Evolutionary conservation across 2,113 vertebrate genomes (phyloP).

Genomic region (Dromas ardeola): DNA sequence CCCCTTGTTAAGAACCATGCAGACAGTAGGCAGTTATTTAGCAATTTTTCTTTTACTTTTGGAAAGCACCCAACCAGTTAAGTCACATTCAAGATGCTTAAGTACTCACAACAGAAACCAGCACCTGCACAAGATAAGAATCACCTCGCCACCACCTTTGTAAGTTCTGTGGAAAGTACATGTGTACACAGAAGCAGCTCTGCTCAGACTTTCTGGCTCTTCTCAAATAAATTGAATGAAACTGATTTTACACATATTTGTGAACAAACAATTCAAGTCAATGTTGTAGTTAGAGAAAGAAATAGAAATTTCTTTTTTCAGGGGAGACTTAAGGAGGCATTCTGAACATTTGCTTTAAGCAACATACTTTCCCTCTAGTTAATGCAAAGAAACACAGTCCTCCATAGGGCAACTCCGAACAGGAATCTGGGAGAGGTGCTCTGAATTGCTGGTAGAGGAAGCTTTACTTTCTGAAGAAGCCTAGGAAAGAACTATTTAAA

Average conservation of each 20-base stretch:
- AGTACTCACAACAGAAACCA: neutral
- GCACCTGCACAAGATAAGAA: neutral
- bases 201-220: neutral
- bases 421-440: neutral
- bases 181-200: neutral
- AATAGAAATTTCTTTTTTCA: neutral
- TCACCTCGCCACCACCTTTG: neutral
- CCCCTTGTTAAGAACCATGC: neutral
- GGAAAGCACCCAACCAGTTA: neutral
- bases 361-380: neutral
- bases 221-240: neutral
- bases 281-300: neutral
- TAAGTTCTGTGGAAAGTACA: fast-evolving
- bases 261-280: neutral
- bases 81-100: neutral
- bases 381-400: neutral
- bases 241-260: neutral
- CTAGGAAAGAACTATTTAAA: neutral
- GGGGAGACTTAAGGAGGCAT: neutral
- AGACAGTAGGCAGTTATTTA: neutral
- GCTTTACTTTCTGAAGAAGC: neutral
- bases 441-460: neutral
- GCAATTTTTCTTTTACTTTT: neutral
- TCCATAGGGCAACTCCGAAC: neutral
- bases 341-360: neutral